Conservation (phyloP, 2,888 invertebrate genomes). For the Agrilus cyanescens region DNA sequence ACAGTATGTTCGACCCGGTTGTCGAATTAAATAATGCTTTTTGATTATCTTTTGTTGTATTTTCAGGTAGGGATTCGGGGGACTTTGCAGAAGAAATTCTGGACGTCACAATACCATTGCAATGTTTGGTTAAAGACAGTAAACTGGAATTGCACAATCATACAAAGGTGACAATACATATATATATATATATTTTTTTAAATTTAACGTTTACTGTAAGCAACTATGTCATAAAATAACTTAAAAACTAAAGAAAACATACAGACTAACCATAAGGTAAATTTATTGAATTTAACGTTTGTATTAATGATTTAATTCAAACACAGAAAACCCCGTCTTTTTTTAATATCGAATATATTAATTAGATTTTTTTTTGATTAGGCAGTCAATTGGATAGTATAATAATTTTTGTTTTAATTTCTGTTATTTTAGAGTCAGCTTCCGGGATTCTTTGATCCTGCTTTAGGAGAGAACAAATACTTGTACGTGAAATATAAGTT, state of each 20-base stretch:
- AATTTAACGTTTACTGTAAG: not conserved
- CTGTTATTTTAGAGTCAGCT: conserved; percentile 62
- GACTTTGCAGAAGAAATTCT: conserved; percentile 46
- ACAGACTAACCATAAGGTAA: too few relatives aligned
- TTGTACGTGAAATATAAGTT: conserved; percentile 78
- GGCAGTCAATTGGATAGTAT: too few relatives aligned
- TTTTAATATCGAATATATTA: not conserved
- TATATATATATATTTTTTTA: too few relatives aligned
- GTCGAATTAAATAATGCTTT: not conserved
- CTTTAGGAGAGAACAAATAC: conserved; percentile 83
- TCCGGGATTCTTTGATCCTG: conserved; percentile 95
- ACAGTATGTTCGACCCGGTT: not conserved
- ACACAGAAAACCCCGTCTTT: conserved; percentile 1
- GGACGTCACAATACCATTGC: conserved; percentile 90
- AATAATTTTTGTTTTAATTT: not conserved
- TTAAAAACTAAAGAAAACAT: too few relatives aligned
- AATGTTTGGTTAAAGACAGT: conserved; percentile 89
- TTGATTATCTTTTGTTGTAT: conserved; percentile 13
- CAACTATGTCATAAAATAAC: too few relatives aligned
- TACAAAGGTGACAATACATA: conserved; percentile 57
- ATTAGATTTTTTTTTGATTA: too few relatives aligned
- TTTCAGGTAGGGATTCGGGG: conserved; percentile 18
- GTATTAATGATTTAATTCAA: not conserved
- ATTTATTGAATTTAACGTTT: too few relatives aligned
- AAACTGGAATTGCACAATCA: conserved; percentile 72